Evolutionary conservation across 2,113 vertebrate genomes (phyloP), one percentile per base, ranked within the genome.

Genomic region (Tichodroma muraria): DNA sequence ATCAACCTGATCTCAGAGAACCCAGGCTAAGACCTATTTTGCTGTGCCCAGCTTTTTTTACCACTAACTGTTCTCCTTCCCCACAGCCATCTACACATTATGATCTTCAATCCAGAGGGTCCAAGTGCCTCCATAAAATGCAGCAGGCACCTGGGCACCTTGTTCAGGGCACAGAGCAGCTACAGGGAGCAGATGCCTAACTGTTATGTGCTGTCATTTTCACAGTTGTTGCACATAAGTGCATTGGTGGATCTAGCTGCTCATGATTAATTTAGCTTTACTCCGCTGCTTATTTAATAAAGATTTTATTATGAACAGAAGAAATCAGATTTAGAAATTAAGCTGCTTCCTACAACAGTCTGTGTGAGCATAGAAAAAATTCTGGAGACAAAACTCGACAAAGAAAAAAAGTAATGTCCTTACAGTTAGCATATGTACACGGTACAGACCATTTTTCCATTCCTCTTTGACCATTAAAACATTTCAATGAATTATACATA

Each of bases 181-280:
- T 59, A 86, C 28, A 7, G 72, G 77, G 88, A 96, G 60, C 89
- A 96, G 94, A 85, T 90, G 89, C 21, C 61, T 53, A 16, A 88
- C 40, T 87, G 56, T 84, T 92, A 79, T 89, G 77, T 76, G 80
- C 73, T 85, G 65, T 71, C 15, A 0, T 77, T 95, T 70, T 54
- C 16, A 1, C 64, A 78, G 68, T 27, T 78, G 69, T 69, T 57
- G 65, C 69, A 49, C 56, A 44, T 24, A 72, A 92, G 53, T n/a
- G 53, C 2, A 0, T 79, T 85, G 77, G 40, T 86, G 59, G 40
- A 49, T 90, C 45, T 91, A 73, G 52, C 71, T 84, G 42, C 72
- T 96, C 63, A 76, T 95, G 64, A 93, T 88, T 95, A 91, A 95
- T 93, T 93, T 81, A 96, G 44, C 65, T 79, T 68, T 89, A 89